Evolutionary conservation across 1,140 invertebrate genomes (phyloP).

Genomic region (Campodea augens): DNA sequence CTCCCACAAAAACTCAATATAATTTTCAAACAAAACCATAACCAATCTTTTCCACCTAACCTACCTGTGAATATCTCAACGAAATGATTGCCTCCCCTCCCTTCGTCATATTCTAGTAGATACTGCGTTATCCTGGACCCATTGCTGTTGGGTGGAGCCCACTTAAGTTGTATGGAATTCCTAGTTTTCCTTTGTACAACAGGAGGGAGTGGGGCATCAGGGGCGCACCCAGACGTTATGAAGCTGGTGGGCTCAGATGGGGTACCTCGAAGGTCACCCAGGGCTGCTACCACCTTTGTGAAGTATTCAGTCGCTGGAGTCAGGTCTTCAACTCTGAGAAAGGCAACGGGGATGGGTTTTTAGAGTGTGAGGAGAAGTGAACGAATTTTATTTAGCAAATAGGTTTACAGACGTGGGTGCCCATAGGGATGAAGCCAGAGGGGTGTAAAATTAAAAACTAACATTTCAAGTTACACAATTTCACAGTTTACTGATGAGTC

Average conservation of each 20-base stretch:
- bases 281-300: constrained; percentile 37
- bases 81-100: constrained; percentile 37
- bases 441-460: too few relatives aligned
- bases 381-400: too few relatives aligned
- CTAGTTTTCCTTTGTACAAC: constrained; percentile 35
- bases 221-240: constrained; percentile 43
- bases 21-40: too few relatives aligned
- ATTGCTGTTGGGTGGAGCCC: constrained; percentile 50
- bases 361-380: too few relatives aligned
- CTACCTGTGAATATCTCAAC: constrained; percentile 45
- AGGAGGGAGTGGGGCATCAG: constrained; percentile 35
- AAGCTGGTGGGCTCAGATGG: constrained; percentile 32
- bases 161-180: constrained; percentile 31
- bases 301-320: constrained; percentile 62
- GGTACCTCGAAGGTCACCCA: constrained; percentile 24
- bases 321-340: constrained; percentile 47
- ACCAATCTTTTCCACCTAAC: too few relatives aligned
- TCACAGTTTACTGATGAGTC: too few relatives aligned
- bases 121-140: constrained; percentile 57
- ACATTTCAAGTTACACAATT: too few relatives aligned
- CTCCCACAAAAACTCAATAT: too few relatives aligned
- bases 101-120: constrained; percentile 57
- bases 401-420: too few relatives aligned
- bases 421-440: too few relatives aligned
- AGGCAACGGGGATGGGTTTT: too few relatives aligned